Evolutionary conservation across 2,888 invertebrate genomes (phyloP), one percentile per base, ranked within the genome.

Genomic region (Helleia helle): DNA sequence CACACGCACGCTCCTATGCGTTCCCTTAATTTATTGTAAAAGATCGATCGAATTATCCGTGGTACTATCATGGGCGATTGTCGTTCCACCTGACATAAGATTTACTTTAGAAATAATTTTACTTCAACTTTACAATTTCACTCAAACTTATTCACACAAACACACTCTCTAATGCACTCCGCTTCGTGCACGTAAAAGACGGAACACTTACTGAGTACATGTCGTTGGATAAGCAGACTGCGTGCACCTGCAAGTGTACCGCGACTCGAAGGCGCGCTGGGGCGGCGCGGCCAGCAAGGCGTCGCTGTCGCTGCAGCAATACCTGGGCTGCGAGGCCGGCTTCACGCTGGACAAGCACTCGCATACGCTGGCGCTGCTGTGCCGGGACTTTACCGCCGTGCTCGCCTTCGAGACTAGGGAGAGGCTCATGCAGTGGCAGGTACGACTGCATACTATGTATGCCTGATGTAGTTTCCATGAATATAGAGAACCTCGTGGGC

Each of bases 261-360:
- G 94, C 55, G 95, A 95, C 85, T 90, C 92, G 63, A 91, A 91
- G 66, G 93, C 93, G 65, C 87, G 91, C 59, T 93, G 46, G 84
- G 85, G 22, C 86, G 88, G 37, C 84, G 66, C 52, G 49, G 65
- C 47, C 90, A 67, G 92, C 56, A 95, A 95, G 83, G 93, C 94
- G 14, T 92, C 93, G 43, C 87, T 95, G 46, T 92, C 94, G 45
- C 87, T 95, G 65, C 92, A 94, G 73, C 92, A 92, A 58, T 95
- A 92, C 84, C 88, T 94, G 46, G 95, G 94, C 46, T 87, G 93
- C 60, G 94, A 95, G 84, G 88, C 91, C 46, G 93, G 94, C 52
- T 95, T 96, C 80, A 93, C 93, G 42, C 87, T 95, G 61, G 95
- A 96, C 85, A 94, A 94, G 76, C 95, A 96, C 81, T 92, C 93